A percentile compares a stretch with the other conserved stretches of the same genome.
Evolutionary conservation across 1,140 invertebrate genomes (phyloP).

Genomic region (Micrasema longulum): DNA sequence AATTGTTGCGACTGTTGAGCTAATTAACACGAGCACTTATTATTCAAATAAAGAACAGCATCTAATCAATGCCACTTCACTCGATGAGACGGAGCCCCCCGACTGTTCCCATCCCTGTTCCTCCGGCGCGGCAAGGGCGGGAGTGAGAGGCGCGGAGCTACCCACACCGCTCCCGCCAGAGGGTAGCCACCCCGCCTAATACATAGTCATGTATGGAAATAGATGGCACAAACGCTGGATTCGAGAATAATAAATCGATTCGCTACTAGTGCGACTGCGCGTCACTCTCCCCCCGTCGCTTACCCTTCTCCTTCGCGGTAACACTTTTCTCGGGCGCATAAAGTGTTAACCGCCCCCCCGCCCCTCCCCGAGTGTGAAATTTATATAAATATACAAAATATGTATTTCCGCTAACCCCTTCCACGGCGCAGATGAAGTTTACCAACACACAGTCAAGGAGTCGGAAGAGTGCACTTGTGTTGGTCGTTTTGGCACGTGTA

Average conservation of each 20-base stretch:
- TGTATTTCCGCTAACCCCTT: conserved; percentile 36
- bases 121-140: neutral
- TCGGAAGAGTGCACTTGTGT: conserved; percentile 28
- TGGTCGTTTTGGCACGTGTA: conserved; percentile 44
- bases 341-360: conserved; percentile 47
- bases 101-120: neutral
- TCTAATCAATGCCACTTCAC: conserved; percentile 29
- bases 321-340: conserved; percentile 42
- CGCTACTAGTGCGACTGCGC: conserved; percentile 48
- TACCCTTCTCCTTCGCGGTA: conserved; percentile 22
- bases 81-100: conserved; percentile 15
- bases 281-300: conserved; percentile 6
- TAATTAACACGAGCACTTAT: conserved; percentile 24
- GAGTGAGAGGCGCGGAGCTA: conserved; percentile 28
- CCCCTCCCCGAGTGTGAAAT: conserved; percentile 43
- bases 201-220: conserved; percentile 56
- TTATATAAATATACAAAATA: conserved; percentile 51
- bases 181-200: conserved; percentile 47
- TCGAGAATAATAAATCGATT: conserved; percentile 56
- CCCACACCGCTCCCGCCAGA: conserved; percentile 38
- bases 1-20: neutral
- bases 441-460: conserved; percentile 1
- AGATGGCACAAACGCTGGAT: conserved; percentile 54
- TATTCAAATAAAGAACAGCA: conserved; percentile 32
- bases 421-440: neutral